Base-by-base conservation (phyloP, 2,113 vertebrate species). In the Corythaeola cristata region DNA sequence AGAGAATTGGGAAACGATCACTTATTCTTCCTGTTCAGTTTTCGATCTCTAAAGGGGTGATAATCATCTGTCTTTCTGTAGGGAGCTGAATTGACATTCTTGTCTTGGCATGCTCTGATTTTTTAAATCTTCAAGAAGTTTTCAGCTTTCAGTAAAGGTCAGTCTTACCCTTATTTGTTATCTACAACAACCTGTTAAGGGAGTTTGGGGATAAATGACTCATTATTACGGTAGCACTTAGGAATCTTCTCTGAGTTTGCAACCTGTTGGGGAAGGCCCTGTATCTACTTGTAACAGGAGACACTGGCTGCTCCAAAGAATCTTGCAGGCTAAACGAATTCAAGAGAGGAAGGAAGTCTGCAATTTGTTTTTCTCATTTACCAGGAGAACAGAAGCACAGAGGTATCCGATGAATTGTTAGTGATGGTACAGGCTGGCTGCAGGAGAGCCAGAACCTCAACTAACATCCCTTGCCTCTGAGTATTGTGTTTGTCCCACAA, bases 351-450 rank as follows among this genome's bases (percentile, higher is more conserved):
- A 96, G 88, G 83, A 96, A 96, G 73, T 78, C 86, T 82, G 72
- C 64, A 89, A 93, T 96, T 94, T 88, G 87, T 91, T 96, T 96
- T 94, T 93, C 90, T 93, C 90, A 86, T 96, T 94, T 89, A 56
- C 63, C 37, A 28, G 56, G n/a, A 95, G 88, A 96, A 93, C 88
- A 92, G 79, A 88, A 96, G 88, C 76, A 55, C 85, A 84, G 90
- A 87, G 60, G 79, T 90, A 90, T 56, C 76, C 67, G 68, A 81
- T 86, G 49, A 37, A 60, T 92, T 58, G 52, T 45, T 69, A 49
- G 49, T 47, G 52, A 83, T 74, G 56, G 2, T 50, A 66, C 45
- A 53, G 44, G 15, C 78, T 50, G 47, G 18, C 62, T 88, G 85
- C 20, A 83, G 68, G 44, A 92, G 49, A 89, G 64, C 39, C 88